These are phyloP conservation scores for Hirudinaria manillensis DNA, from an alignment of 2,888 invertebrate genomes.

Conservation along the genomic window DNA sequence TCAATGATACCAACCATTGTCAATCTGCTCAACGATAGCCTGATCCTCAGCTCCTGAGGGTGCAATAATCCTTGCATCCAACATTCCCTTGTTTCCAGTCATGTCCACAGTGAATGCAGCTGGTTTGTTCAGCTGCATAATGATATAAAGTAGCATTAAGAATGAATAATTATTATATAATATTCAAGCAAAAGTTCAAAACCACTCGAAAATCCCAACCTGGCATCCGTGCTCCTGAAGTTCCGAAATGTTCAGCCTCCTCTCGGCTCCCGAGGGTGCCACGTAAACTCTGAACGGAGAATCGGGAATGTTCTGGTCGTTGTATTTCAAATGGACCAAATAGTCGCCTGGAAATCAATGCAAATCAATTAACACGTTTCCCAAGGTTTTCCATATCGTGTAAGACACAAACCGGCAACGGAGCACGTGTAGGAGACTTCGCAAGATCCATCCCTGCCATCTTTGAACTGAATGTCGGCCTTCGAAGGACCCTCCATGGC, in stretches of 20 bases:
- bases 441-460: slow-evolving; percentile 88
- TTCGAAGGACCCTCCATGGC: slow-evolving; percentile 94
- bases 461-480: slow-evolving; percentile 74
- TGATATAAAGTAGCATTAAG: background rate
- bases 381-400: background rate
- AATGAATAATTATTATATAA: background rate
- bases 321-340: slow-evolving; percentile 90
- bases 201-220: slow-evolving; percentile 39
- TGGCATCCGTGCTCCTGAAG: slow-evolving; percentile 50
- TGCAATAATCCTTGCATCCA: slow-evolving; percentile 61
- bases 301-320: slow-evolving; percentile 95
- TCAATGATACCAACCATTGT: slow-evolving; percentile 54
- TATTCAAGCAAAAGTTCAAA: background rate
- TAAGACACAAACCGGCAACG: slow-evolving; percentile 64
- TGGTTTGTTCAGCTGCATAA: slow-evolving; percentile 56
- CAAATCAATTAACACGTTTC: background rate
- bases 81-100: slow-evolving; percentile 68
- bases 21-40: slow-evolving; percentile 74
- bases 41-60: slow-evolving; percentile 90
- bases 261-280: slow-evolving; percentile 85
- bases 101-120: slow-evolving; percentile 87
- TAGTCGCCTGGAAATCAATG: slow-evolving; percentile 74
- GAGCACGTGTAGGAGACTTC: slow-evolving; percentile 86
- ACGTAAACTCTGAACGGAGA: slow-evolving; percentile 92
- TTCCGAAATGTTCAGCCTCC: slow-evolving; percentile 62